These are phyloP conservation scores for Datnioides undecimradiatus DNA, from an alignment of 2,113 vertebrate species.

Conservation along the genomic window DNA sequence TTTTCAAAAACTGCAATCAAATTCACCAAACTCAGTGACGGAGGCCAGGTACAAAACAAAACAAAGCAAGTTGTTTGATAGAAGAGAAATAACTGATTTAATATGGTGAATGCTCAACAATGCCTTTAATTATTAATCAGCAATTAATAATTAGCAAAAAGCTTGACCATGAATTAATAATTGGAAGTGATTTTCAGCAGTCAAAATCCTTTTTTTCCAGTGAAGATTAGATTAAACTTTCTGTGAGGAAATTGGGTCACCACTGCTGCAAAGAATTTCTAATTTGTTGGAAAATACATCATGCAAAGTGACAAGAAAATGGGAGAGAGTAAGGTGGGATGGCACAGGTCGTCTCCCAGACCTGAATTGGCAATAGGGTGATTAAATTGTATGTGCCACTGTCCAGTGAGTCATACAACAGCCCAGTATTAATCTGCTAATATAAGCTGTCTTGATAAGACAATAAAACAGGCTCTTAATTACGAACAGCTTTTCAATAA, in stretches of 20 bases:
- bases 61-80: conserved; percentile 12
- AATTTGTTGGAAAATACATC: conserved; percentile 56
- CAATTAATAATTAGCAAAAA: conserved; percentile 49
- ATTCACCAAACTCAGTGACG: neutral
- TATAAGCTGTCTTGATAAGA: conserved; percentile 65
- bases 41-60: neutral
- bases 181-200: conserved; percentile 34
- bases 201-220: conserved; percentile 33
- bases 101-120: conserved; percentile 3
- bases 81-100: conserved; percentile 14
- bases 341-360: conserved; percentile 33
- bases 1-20: conserved; percentile 3
- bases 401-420: conserved; percentile 41
- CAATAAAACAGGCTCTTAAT: conserved; percentile 71
- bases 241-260: conserved; percentile 53
- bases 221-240: conserved; percentile 50
- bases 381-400: conserved; percentile 32
- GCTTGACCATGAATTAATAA: conserved; percentile 33
- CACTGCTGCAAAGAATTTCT: conserved; percentile 40
- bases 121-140: conserved; percentile 44
- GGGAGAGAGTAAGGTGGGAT: conserved; percentile 22
- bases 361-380: conserved; percentile 19
- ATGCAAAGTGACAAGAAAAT: conserved; percentile 47
- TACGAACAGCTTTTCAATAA: conserved; percentile 74
- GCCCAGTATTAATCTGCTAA: conserved; percentile 55